These are phyloP conservation scores for Meda fulgida DNA, from an alignment of 2,797 vertebrate species.

Conservation along the genomic window DNA sequence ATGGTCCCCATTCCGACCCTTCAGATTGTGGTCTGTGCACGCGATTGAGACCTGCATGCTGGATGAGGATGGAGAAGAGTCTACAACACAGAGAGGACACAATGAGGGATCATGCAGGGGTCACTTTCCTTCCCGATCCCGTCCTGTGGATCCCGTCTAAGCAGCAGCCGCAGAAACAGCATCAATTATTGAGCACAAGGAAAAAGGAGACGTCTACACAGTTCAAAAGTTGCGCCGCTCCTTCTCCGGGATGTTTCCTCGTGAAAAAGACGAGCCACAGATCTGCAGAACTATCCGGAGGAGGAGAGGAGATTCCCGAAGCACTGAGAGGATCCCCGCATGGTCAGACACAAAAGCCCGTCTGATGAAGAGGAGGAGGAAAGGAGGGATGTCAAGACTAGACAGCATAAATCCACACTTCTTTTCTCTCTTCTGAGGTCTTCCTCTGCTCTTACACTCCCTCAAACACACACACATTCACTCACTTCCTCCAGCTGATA, in stretches of 20 bases:
- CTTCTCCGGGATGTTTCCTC: not conserved
- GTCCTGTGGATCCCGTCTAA: slow-evolving; percentile 9
- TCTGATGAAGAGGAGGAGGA: slow-evolving; percentile 44
- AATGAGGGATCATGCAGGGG: slow-evolving; percentile 30
- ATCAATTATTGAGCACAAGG: slow-evolving; percentile 1
- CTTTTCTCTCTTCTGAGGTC: slow-evolving; percentile 42
- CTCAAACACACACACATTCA: slow-evolving; percentile 37
- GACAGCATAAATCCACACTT: slow-evolving; percentile 58
- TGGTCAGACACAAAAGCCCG: slow-evolving; percentile 60
- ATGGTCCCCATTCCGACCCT: slow-evolving; percentile 94
- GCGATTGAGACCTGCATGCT: slow-evolving; percentile 99
- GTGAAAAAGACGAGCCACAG: slow-evolving; percentile 15
- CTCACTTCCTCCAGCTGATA: slow-evolving; percentile 52
- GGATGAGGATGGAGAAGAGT: slow-evolving; percentile 52
- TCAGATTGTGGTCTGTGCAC: slow-evolving; percentile 97
- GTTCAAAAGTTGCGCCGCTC: slow-evolving; percentile 38
- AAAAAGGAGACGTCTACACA: slow-evolving; percentile 30
- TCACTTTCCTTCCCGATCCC: slow-evolving; percentile 27
- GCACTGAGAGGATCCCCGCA: slow-evolving; percentile 52
- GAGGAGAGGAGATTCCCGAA: slow-evolving; percentile 59
- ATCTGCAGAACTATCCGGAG: slow-evolving; percentile 56
- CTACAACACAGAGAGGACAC: slow-evolving; percentile 30
- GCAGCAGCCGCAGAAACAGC: slow-evolving; percentile 31
- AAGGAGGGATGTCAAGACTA: slow-evolving; percentile 60
- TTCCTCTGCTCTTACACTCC: slow-evolving; percentile 45